phyloP scores from a whole-genome alignment of 2,113 vertebrate genomes.

The Colaptes auratus region DNA sequence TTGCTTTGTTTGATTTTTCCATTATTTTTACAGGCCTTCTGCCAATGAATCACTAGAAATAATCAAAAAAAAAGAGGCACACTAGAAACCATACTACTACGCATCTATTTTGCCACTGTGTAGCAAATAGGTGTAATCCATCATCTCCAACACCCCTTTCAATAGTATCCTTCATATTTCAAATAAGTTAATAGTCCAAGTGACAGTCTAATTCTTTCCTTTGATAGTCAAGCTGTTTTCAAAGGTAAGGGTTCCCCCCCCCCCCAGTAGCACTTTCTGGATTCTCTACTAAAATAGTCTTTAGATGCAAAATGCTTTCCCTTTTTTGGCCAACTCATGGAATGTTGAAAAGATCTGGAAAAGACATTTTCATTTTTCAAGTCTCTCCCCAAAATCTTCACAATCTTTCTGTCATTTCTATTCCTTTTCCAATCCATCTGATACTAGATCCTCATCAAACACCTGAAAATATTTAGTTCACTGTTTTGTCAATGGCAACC shows the following conservation, averaged over 20 bases:
- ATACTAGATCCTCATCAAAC: constrained; percentile 29
- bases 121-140: constrained; percentile 71
- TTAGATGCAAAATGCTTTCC: constrained; percentile 56
- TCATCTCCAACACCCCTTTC: constrained; percentile 63
- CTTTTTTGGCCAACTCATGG: constrained; percentile 34
- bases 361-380: constrained; percentile 64
- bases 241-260: constrained; percentile 17
- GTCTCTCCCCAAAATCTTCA: constrained; percentile 48
- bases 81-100: constrained; percentile 13
- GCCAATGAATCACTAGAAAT: constrained; percentile 61
- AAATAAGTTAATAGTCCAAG: constrained; percentile 35
- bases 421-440: constrained; percentile 55
- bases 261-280: constrained; percentile 16
- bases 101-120: constrained; percentile 41
- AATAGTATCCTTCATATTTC: constrained; percentile 54
- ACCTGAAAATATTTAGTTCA: constrained; percentile 38
- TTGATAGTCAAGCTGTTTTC: constrained; percentile 64
- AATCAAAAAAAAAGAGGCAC: background rate
- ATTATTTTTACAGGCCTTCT: constrained; percentile 46
- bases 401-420: constrained; percentile 44
- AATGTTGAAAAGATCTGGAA: constrained; percentile 61
- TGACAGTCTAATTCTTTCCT: constrained; percentile 60
- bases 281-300: constrained; percentile 37
- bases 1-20: constrained; percentile 56
- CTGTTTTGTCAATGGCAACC: constrained; percentile 12